phyloP scores from a whole-genome alignment of 2,797 vertebrate genomes.

The Macropodus opercularis region DNA sequence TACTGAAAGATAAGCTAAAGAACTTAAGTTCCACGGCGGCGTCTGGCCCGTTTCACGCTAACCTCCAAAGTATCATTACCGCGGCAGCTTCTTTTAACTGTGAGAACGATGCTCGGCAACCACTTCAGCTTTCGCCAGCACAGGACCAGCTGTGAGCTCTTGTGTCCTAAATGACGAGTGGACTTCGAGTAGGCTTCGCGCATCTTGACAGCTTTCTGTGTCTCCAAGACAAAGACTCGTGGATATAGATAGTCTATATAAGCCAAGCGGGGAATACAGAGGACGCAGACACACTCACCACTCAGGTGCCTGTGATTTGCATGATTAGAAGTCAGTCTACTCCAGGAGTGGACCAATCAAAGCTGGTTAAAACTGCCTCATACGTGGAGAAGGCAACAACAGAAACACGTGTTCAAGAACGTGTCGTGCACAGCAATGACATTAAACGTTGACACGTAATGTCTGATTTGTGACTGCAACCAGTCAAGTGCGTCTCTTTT shows the following conservation, averaged over 20 bases:
- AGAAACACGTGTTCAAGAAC: no score
- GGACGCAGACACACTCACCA: no score
- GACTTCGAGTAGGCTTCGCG: neutral
- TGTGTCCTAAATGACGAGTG: neutral
- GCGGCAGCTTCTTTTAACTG: neutral
- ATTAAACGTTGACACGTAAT: no score
- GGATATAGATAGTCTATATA: neutral
- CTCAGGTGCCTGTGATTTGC: no score
- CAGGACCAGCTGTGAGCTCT: conserved; percentile 23
- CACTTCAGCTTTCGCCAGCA: neutral
- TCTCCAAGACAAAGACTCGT: neutral
- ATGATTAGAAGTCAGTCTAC: no score
- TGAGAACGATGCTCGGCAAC: neutral
- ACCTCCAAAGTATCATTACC: neutral
- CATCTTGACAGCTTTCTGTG: conserved; percentile 5
- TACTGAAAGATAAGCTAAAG: neutral
- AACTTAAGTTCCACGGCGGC: neutral
- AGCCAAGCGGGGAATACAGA: no score
- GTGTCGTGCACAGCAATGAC: no score
- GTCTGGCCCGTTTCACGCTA: neutral
- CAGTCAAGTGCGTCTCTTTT: no score
- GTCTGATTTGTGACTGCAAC: no score
- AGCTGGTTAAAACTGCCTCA: no score
- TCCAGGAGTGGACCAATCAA: no score
- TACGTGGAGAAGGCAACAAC: no score